Percentiles rank a stretch among this genome's conserved stretches.
phyloP scores from a whole-genome alignment of 2,113 vertebrate genomes.

The Rhipidura dahli region DNA sequence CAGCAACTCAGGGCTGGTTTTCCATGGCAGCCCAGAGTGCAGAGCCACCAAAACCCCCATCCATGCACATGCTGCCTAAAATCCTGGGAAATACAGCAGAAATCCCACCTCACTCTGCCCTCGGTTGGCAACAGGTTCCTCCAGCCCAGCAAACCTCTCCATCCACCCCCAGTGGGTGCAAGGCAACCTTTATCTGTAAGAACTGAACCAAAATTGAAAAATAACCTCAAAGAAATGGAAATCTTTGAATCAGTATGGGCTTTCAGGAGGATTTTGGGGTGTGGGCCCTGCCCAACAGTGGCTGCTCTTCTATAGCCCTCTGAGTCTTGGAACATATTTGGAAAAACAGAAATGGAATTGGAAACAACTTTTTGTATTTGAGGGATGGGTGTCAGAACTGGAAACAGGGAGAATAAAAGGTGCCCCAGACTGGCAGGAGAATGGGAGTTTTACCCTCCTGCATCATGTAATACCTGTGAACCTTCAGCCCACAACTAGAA shows the following conservation, averaged over 20 bases:
- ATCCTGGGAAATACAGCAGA: not conserved
- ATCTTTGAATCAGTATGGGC: not conserved
- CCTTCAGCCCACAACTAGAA: not conserved
- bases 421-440: not conserved
- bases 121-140: fast-evolving
- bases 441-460: not conserved
- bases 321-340: not conserved
- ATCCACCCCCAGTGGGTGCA: not conserved
- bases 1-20: not conserved
- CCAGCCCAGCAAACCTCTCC: not conserved
- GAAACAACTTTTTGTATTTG: not conserved
- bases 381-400: not conserved
- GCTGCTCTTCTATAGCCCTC: not conserved
- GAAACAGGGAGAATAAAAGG: not conserved
- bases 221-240: not conserved
- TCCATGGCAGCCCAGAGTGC: not conserved
- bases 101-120: not conserved
- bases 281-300: not conserved
- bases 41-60: not conserved
- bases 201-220: fast-evolving
- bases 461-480: not conserved
- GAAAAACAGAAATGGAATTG: not conserved
- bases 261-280: not conserved
- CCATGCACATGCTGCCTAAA: not conserved
- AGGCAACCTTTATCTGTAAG: not conserved